Base-by-base conservation (phyloP, 2,113 vertebrate genomes). In the Cyphomyrus plagiostoma region DNA sequence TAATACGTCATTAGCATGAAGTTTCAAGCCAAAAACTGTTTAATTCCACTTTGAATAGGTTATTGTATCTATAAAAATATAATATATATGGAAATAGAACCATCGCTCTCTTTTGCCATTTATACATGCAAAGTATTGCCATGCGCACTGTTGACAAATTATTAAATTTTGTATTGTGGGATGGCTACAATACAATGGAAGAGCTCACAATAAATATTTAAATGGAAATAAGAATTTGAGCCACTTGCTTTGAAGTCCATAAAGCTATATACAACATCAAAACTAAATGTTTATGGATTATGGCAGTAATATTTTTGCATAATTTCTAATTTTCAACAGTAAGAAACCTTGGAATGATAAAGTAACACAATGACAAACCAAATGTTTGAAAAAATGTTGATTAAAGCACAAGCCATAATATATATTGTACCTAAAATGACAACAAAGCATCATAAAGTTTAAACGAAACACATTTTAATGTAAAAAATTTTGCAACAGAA, bases 1-100 rank as follows among this genome's bases (percentile, higher is more conserved):
- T 48, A 48, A 30, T 86, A 30, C 83, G 10, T 85, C 83, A 85
- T 85, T 85, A 86, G n/a, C 45, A 86, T 86, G 83, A 50, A 86
- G 17, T 3, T 50, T 86, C 83, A n/a, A 13, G 83, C 83, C 48
- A 86, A 26, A 50, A 26, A 86, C 11, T 26, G n/a, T 86, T 49
- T 7, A 48, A 86, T 50, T 84, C 46, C 45, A 46, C 19, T 46
- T 13, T 86, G 23, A 86, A 86, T 30, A 13, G 48, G 45, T 49
- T 86, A 86, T 50, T 26, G 83, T 50, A 50, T 26, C n/a, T 86
- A n/a, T 50, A 50, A 86, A 49, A 50, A 86, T n/a, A 30, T 26
- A n/a, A 86, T 86, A 86, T 86, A 50, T 86, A 86, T 50, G 23
- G 21, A 50, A 86, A 50, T 49, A 86, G 46, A 86, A 48, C 23